Conservation (phyloP, 2,797 vertebrate species). For the Propithecus perrieri region DNA sequence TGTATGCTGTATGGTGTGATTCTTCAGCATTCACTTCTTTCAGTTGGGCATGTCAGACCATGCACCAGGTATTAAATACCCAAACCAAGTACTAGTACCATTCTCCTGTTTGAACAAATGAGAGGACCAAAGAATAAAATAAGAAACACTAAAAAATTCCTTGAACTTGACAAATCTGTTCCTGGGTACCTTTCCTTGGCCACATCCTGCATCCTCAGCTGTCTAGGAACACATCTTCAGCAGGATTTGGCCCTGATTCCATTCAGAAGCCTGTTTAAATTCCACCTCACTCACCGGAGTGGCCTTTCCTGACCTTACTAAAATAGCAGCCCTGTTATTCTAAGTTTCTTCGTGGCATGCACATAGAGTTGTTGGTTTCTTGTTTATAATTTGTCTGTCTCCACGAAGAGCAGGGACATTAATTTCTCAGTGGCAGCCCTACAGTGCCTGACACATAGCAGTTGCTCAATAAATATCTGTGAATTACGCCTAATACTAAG, state of each 20-base stretch:
- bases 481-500: neutral
- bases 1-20: neutral
- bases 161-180: neutral
- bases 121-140: neutral
- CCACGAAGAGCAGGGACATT: neutral
- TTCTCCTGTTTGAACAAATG: constrained; percentile 14
- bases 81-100: neutral
- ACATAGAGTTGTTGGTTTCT: neutral
- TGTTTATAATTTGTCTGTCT: neutral
- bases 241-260: neutral
- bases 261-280: neutral
- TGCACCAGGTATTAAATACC: neutral
- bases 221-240: neutral
- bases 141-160: neutral
- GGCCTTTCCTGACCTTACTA: neutral
- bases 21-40: constrained; percentile 23
- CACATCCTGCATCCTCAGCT: neutral
- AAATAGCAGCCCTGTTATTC: neutral
- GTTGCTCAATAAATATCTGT: neutral
- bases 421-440: neutral
- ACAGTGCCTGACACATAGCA: neutral
- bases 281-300: neutral
- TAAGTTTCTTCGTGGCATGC: neutral
- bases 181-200: neutral
- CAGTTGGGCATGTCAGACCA: neutral